Percentiles rank a stretch among this genome's conserved stretches.
Evolutionary conservation across 2,797 vertebrate genomes (phyloP).

Genomic region (Pelodytes ibericus): DNA sequence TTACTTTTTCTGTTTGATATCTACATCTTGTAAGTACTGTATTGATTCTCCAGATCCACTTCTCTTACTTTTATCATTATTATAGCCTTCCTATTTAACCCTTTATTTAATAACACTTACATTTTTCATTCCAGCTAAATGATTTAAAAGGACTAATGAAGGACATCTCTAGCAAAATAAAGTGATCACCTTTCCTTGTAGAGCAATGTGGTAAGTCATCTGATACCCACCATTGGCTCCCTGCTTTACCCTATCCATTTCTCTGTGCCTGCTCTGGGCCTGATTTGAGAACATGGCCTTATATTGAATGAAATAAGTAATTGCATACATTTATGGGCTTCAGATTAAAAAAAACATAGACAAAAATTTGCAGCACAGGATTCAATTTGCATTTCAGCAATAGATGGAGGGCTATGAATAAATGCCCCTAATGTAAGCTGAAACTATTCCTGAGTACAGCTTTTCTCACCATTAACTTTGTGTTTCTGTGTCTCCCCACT

Average conservation of each 20-base stretch:
- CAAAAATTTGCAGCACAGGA: too few species aligned
- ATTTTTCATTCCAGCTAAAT: constrained; percentile 16
- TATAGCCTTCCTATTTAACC: background rate
- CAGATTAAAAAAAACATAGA: too few species aligned
- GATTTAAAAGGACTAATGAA: constrained; percentile 34
- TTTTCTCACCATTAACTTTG: background rate
- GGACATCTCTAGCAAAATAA: constrained; percentile 39
- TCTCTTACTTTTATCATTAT: background rate
- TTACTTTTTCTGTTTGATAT: background rate
- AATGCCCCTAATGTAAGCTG: too few species aligned
- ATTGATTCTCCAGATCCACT: too few species aligned
- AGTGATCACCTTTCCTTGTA: constrained; percentile 11
- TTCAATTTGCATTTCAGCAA: too few species aligned
- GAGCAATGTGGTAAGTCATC: constrained; percentile 12
- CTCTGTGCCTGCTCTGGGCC: background rate
- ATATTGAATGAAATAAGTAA: too few species aligned
- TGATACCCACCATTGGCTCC: background rate
- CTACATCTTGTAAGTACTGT: too few species aligned
- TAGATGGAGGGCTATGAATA: too few species aligned
- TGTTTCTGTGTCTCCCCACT: background rate
- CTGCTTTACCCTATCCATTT: background rate
- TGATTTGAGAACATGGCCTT: too few species aligned
- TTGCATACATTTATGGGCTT: too few species aligned
- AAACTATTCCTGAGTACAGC: too few species aligned
- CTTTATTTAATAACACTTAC: background rate